Evolutionary conservation across 2,113 vertebrate genomes (phyloP), one percentile per base, ranked within the genome.

Genomic region (Hepsetus odoe): DNA sequence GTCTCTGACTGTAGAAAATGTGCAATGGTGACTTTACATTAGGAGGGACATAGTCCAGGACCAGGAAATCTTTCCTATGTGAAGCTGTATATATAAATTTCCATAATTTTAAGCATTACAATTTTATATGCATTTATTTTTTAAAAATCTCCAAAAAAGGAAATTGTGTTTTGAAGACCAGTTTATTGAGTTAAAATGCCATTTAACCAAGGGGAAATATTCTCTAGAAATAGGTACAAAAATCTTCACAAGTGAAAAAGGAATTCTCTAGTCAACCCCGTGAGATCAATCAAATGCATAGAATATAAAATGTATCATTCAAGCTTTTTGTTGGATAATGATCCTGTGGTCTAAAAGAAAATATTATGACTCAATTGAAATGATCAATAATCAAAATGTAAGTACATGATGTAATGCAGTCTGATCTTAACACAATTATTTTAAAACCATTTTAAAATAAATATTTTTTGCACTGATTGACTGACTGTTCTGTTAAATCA

Each of bases 141-240:
- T 28, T 8, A 32, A 74, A 49, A 64, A 35, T 20, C 65, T 55
- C 22, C 12, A 30, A 55, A 28, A 30, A 12, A 13, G 14, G 46
- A 20, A 49, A 73, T 24, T 38, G 32, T 38, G 22, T 69, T 76
- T 72, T 73, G 55, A 73, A 76, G 51, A 73, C 38, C 77, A 69
- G 64, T 83, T 83, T 83, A 83, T 83, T 83, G 75, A 73, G 71
- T 78, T 74, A 75, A 77, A 83, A 79, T 72, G 69, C 28, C 56
- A 51, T 64, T 72, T 72, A 79, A 79, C 77, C 77, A 72, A 78
- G 67, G 76, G 70, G 62, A 75, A 71, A 62, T 44, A 53, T 72
- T 65, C 65, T 79, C 69, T 79, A 79, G 56, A 80, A 83, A 77
- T 55, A 73, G 62, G 82, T 83, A 83, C 77, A 80, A 83, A 83